Base-by-base conservation (phyloP, 2,797 vertebrate species). In the Lacerta viridis region DNA sequence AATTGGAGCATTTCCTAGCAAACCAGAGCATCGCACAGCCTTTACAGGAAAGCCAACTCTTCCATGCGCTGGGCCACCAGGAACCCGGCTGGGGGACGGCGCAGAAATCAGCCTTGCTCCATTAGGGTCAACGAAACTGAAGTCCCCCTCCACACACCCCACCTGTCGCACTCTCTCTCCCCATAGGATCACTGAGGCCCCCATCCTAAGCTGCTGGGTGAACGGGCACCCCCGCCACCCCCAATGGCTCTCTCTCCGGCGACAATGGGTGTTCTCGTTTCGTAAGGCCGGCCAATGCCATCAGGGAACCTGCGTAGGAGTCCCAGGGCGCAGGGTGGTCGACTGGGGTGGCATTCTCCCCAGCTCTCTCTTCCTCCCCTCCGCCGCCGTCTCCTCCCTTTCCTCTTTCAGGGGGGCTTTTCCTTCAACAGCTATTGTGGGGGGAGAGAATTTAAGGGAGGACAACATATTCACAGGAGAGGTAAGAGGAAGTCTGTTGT, bases 1-100 rank as follows among this genome's bases (percentile, higher is more conserved):
- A 96, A 95, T 94, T 94, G 94, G 96, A 93, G 96, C 94, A 95
- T 97, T 96, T 97, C 96, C 96, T 96, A 97, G 97, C 96, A 97
- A 90, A 89, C 80, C 87, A 88, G 94, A 83, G 91, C 91, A 2
- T 86, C 15, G 25, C 55, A 25, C 8, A 69, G 17, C 92, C 83
- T 78, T 93, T 92, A 83, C 93, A 89, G 93, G 39, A 93, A 91
- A 92, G 90, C 78, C 69, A 27, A 88, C 61, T 78, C 89, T 87
- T 83, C 77, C 78, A 55, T 29, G 46, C 46, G 55, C 66, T 25
- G 75, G 43, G 64, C 87, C 46, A 43, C 77, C 87, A 43, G 87
- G 92, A 85, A 88, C 84, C 6, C 29, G 20, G 7, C 8, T 25
- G 43, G 15, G 84, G 1, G n/a, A 11, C 2, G n/a, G 50, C 7